Base-by-base conservation (phyloP, 2,797 vertebrate genomes). In the Eleutherodactylus coqui region DNA sequence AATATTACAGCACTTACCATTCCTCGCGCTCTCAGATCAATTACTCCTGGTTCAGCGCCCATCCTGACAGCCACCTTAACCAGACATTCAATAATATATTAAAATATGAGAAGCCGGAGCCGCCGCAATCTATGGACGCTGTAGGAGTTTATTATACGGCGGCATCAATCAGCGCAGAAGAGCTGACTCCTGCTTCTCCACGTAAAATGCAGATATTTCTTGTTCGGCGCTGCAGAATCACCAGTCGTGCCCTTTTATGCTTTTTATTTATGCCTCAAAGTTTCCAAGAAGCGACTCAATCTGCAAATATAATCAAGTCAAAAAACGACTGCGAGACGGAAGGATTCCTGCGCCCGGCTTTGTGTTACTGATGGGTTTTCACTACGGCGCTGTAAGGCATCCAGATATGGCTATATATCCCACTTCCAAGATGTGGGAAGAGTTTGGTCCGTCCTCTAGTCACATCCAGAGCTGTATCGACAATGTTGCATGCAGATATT, bases 261-360 rank as follows among this genome's bases (percentile, higher is more conserved):
- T 17, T 51, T 32, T 76, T 76, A 51, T 76, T 77, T 32, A 77
- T 77, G 75, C 9, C 49, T 53, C 17, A 24, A 24, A 73, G 70
- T 51, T 53, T 77, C 45, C 75, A 53, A 55, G 75, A 77, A 77
- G 47, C 32, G 38, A 43, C 21, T 43, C 36, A 6, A 45, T 62
- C 58, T 80, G 78, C 55, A 77, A 77, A 77, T 51, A 77, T 53
- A 77, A 77, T 49, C 75, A 73, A 43, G 70, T n/a, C n/a, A n/a
- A n/a, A 45, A 73, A 73, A 70, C 21, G 67, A 70, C 36, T 24
- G 41, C 1, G 24, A 14, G 70, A 45, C 45, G 70, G 6, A 45
- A 43, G 24, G 41, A 73, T n/a, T n/a, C 38, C 8, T 4, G 34
- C 1, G 3, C 11, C 21, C 1, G 21, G 21, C 29, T 17, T 27